These are phyloP conservation scores for Microcaecilia unicolor DNA, from an alignment of 2,797 vertebrate genomes.

Conservation along the genomic window DNA sequence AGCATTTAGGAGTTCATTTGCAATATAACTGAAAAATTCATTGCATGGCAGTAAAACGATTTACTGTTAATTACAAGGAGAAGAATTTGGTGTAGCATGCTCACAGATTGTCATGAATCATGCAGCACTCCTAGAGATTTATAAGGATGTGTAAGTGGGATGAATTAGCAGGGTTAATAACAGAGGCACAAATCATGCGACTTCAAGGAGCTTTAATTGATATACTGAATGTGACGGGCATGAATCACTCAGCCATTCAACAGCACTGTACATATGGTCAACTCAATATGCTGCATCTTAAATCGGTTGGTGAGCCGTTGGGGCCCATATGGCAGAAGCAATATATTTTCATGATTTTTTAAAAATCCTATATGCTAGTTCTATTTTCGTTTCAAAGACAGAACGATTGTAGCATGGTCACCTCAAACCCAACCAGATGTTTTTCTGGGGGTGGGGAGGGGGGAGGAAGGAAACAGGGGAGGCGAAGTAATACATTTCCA, in stretches of 20 bases:
- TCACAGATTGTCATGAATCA: conserved; percentile 88
- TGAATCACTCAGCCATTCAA: conserved; percentile 81
- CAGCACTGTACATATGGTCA: conserved; percentile 77
- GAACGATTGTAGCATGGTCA: conserved; percentile 37
- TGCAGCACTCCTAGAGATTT: conserved; percentile 81
- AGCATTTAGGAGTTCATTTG: conserved; percentile 77
- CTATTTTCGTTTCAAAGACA: conserved; percentile 46
- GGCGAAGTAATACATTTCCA: too few species aligned
- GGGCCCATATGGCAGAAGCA: conserved; percentile 69
- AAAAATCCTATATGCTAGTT: conserved; percentile 30
- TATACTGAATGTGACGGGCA: conserved; percentile 86
- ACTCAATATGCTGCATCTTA: conserved; percentile 77
- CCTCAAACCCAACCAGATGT: conserved; percentile 16
- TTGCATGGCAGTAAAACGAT: conserved; percentile 93
- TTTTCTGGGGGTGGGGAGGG: too few species aligned
- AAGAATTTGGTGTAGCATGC: conserved; percentile 88
- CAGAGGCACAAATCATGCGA: conserved; percentile 90
- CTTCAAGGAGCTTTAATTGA: conserved; percentile 91
- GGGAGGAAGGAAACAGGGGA: too few species aligned
- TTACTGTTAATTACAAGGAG: conserved; percentile 97
- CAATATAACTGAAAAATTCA: conserved; percentile 89
- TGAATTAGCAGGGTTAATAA: conserved; percentile 96
- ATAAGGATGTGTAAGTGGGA: conserved; percentile 91
- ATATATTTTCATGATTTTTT: conserved; percentile 60
- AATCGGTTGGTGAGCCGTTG: conserved; percentile 69